Evolutionary conservation across 2,888 invertebrate genomes (phyloP).

Genomic region (Notodonta ziczac): DNA sequence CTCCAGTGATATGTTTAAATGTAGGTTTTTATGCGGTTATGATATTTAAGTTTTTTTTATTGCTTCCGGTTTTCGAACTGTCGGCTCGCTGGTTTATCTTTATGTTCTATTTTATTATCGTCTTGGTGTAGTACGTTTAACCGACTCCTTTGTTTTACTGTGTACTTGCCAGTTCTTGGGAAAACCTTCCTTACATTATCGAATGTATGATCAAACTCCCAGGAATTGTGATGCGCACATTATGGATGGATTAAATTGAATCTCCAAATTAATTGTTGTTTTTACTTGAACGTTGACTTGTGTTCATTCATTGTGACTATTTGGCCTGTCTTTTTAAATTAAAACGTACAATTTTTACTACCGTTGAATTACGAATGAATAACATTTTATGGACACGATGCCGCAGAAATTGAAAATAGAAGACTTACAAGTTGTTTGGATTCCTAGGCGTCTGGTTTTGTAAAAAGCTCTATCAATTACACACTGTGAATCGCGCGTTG

Average conservation of each 20-base stretch:
- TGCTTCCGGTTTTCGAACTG: constrained; percentile 44
- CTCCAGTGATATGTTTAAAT: constrained; percentile 40
- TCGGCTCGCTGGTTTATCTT: constrained; percentile 36
- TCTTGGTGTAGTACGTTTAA: constrained; percentile 29
- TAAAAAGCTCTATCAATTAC: constrained; percentile 6
- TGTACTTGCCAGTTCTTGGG: constrained; percentile 25
- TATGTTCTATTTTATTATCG: constrained; percentile 45
- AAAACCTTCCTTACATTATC: constrained; percentile 30
- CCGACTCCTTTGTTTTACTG: constrained; percentile 16
- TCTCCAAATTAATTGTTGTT: constrained; percentile 20
- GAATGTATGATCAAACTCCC: constrained; percentile 16
- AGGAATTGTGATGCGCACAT: constrained; percentile 21
- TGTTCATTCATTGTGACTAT: constrained; percentile 15
- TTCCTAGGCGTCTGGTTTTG: constrained; percentile 11
- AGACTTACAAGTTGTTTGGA: constrained; percentile 3
- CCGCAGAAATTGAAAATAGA: constrained; percentile 4
- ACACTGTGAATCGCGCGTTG: not conserved
- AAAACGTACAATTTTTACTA: not conserved
- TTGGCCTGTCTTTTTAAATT: constrained; percentile 9
- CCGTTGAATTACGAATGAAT: constrained; percentile 6
- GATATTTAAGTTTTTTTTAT: constrained; percentile 38
- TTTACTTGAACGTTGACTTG: constrained; percentile 20
- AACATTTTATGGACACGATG: constrained; percentile 3
- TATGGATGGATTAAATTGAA: constrained; percentile 16
- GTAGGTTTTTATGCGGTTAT: constrained; percentile 42